Conservation (phyloP, 2,113 vertebrate species). For the Cottus gobio region DNA sequence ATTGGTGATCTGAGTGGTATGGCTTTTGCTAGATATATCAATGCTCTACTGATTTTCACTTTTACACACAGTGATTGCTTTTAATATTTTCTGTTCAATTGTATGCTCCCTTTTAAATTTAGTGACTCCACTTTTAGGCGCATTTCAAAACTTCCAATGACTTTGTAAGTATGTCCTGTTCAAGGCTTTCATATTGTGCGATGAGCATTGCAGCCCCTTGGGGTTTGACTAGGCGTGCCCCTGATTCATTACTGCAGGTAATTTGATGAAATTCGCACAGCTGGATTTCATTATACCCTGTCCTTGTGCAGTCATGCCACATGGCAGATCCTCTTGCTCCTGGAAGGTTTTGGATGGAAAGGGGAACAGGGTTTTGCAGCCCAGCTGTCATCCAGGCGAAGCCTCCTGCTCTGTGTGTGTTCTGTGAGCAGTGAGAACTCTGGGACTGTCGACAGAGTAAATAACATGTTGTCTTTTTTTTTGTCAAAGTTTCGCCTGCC, state of each 20-base stretch:
- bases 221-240: neutral
- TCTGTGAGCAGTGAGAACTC: slow-evolving; percentile 23
- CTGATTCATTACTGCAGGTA: neutral
- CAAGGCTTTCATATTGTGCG: neutral
- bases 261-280: slow-evolving; percentile 2
- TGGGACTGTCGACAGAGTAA: slow-evolving; percentile 61
- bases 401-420: slow-evolving; percentile 53
- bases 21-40: neutral
- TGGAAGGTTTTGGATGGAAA: slow-evolving; percentile 44
- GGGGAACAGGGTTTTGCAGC: slow-evolving; percentile 35
- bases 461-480: slow-evolving; percentile 61
- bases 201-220: neutral
- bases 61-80: neutral
- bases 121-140: neutral
- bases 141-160: no score
- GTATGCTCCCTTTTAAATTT: neutral
- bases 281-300: slow-evolving; percentile 23
- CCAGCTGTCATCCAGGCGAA: slow-evolving; percentile 56
- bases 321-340: slow-evolving; percentile 11
- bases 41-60: neutral
- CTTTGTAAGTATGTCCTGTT: neutral
- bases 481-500: slow-evolving; percentile 57
- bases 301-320: slow-evolving; percentile 36
- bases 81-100: neutral
- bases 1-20: no score